Percentiles rank a stretch among this genome's conserved stretches.
These are phyloP conservation scores for Microdon myrmicae DNA, from an alignment of 2,888 invertebrate genomes.

Conservation along the genomic window DNA sequence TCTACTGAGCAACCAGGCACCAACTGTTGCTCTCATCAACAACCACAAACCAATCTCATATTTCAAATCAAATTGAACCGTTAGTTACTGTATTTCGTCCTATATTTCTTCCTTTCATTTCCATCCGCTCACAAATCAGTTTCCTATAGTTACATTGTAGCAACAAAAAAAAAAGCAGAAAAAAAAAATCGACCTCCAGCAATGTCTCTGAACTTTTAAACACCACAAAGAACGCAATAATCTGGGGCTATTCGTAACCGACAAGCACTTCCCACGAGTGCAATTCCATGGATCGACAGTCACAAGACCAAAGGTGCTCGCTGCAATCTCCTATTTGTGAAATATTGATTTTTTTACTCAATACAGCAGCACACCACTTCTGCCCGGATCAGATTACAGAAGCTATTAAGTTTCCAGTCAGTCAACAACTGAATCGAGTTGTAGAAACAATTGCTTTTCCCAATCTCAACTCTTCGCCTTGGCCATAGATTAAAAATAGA, in stretches of 20 bases:
- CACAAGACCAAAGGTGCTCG: slow-evolving; percentile 26
- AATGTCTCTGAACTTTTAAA: slow-evolving; percentile 39
- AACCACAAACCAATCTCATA: slow-evolving; percentile 18
- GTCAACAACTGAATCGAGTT: slow-evolving; percentile 48
- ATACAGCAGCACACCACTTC: neutral
- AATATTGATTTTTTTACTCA: slow-evolving; percentile 37
- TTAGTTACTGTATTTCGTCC: slow-evolving; percentile 13
- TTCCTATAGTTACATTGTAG: slow-evolving; percentile 37
- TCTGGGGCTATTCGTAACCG: slow-evolving; percentile 30
- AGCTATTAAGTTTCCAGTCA: slow-evolving; percentile 51
- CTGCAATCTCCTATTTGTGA: slow-evolving; percentile 37
- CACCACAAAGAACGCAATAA: slow-evolving; percentile 43
- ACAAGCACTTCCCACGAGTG: slow-evolving; percentile 20
- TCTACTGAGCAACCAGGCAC: neutral
- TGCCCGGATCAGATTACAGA: slow-evolving; percentile 38
- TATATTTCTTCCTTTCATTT: too few species aligned
- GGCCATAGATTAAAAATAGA: too few species aligned
- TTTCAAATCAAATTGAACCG: slow-evolving; percentile 38
- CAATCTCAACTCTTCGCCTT: too few species aligned
- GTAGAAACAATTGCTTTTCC: slow-evolving; percentile 37
- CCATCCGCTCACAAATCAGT: slow-evolving; percentile 23
- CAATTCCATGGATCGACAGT: neutral
- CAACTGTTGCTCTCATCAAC: slow-evolving; percentile 21
- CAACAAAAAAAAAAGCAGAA: too few species aligned
- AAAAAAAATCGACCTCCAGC: slow-evolving; percentile 31